Evolutionary conservation across 64 coral and sea anemone species (phyloP).

Genomic region (Platygyra sinensis): DNA sequence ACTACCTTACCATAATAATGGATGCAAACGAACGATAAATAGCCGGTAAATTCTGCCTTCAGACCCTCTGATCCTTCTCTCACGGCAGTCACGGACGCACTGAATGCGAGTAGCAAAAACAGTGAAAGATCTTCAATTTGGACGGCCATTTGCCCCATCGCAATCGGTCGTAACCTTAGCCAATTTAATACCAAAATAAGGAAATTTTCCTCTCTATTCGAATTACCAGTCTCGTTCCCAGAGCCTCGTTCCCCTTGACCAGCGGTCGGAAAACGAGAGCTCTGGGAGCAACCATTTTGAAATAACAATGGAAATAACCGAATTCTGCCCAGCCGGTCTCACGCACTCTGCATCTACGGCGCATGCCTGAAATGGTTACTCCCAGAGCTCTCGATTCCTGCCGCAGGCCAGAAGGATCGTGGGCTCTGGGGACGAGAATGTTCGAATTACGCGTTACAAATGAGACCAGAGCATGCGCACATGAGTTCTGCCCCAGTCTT

Average conservation of each 20-base stretch:
- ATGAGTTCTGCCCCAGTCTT: neutral
- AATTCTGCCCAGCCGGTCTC: no score
- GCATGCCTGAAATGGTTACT: no score
- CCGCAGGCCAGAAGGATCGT: no score
- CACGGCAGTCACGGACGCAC: neutral
- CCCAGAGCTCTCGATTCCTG: no score
- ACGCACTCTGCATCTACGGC: no score
- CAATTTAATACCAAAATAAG: conserved; percentile 23
- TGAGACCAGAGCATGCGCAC: neutral
- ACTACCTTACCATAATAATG: conserved; percentile 21
- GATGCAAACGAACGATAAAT: neutral
- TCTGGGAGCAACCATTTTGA: no score
- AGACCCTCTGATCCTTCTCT: neutral
- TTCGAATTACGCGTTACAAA: conserved; percentile 3
- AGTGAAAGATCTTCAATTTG: neutral
- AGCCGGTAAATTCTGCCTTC: neutral
- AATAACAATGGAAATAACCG: no score
- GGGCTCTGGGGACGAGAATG: no score
- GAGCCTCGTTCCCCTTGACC: no score
- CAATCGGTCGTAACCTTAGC: neutral
- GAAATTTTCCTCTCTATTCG: conserved; percentile 11
- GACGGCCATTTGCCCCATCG: neutral
- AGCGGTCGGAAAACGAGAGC: no score
- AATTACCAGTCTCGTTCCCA: no score
- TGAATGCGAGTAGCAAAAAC: neutral